A percentile compares a stretch with the other conserved stretches of the same genome.
Evolutionary conservation across 2,888 invertebrate species (phyloP).

Genomic region (Melolontha melolontha): DNA sequence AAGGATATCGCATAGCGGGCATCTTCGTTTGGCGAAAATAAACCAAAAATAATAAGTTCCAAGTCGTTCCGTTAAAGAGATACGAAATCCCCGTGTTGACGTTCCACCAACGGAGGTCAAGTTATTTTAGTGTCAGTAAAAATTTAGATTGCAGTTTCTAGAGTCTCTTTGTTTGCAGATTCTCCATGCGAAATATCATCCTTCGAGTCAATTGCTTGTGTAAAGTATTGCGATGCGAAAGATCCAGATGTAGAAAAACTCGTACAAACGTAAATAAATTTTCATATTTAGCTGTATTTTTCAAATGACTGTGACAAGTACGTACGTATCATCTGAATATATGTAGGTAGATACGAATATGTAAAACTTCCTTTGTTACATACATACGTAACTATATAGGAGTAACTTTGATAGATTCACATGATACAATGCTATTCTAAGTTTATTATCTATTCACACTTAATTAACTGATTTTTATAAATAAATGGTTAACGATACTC

Average conservation of each 20-base stretch:
- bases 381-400: too few species aligned
- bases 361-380: too few species aligned
- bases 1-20: constrained; percentile 23
- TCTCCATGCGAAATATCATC: constrained; percentile 16
- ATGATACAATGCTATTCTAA: too few species aligned
- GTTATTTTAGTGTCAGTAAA: constrained; percentile 39
- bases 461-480: too few species aligned
- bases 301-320: not conserved
- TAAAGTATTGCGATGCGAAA: constrained; percentile 8
- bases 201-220: constrained; percentile 28
- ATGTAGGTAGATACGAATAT: not conserved
- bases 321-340: not conserved
- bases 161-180: constrained; percentile 37
- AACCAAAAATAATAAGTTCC: constrained; percentile 38
- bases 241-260: constrained; percentile 1
- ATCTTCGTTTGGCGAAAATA: constrained; percentile 39
- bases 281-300: constrained; percentile 18
- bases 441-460: too few species aligned
- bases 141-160: constrained; percentile 36
- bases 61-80: constrained; percentile 38
- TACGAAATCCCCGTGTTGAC: constrained; percentile 37
- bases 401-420: too few species aligned
- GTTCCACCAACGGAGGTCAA: constrained; percentile 33
- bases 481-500: too few species aligned
- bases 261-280: constrained; percentile 16